These are phyloP conservation scores for Cassiopea andromeda DNA, from an alignment of 30 jellyfish, hydroid and myxozoan species.

Conservation along the genomic window DNA sequence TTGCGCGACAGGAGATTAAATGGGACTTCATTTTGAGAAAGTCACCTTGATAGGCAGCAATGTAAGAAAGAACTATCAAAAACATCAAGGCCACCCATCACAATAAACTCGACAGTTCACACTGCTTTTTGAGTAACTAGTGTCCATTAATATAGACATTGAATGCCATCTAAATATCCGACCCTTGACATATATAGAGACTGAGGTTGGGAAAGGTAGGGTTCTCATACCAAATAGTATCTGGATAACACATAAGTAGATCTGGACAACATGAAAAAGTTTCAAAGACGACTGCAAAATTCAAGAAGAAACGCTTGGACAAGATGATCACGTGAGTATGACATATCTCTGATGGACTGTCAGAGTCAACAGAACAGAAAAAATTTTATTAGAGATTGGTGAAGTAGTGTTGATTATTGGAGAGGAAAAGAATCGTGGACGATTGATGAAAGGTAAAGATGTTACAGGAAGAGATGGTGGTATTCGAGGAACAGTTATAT, in stretches of 20 bases:
- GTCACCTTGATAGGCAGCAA: no score
- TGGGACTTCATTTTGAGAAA: no score
- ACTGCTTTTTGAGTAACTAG: conserved; percentile 3
- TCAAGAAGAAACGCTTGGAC: conserved; percentile 55
- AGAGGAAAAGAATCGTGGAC: conserved; percentile 43
- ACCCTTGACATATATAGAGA: conserved; percentile 46
- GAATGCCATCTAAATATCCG: conserved; percentile 43
- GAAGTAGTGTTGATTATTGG: conserved; percentile 57
- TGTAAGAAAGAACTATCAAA: not conserved
- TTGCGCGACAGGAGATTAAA: no score
- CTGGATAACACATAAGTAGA: not conserved
- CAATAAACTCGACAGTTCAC: conserved; percentile 13
- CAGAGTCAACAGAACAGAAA: conserved; percentile 41
- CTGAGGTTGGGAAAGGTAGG: conserved; percentile 48
- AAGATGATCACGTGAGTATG: conserved; percentile 47
- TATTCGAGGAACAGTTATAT: conserved; percentile 38
- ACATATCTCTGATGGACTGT: conserved; percentile 36
- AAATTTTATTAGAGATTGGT: conserved; percentile 32
- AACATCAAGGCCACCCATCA: conserved; percentile 23
- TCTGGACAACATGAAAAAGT: not conserved
- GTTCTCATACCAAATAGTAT: conserved; percentile 36
- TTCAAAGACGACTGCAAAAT: conserved; percentile 46
- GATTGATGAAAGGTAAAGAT: conserved; percentile 56
- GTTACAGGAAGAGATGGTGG: conserved; percentile 50
- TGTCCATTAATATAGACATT: conserved; percentile 7